Percentiles rank a stretch among this genome's conserved stretches.
Evolutionary conservation across 2,113 vertebrate species (phyloP).

Genomic region (Xiphias gladius): DNA sequence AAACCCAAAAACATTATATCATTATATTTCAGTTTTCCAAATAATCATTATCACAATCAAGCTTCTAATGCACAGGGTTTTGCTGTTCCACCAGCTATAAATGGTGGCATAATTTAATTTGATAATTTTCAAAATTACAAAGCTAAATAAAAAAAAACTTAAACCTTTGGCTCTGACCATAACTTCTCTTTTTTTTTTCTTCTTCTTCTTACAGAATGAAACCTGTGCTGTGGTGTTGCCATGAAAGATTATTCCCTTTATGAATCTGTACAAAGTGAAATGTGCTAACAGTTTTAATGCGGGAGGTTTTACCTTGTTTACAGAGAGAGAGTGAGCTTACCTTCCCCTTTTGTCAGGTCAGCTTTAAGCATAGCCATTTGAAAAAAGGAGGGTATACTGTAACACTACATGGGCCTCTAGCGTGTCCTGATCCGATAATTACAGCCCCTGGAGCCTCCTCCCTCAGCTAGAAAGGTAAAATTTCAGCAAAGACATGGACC

Average conservation of each 20-base stretch:
- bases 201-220: slow-evolving; percentile 45
- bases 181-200: not conserved
- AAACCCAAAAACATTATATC: too few relatives aligned
- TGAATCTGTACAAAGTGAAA: slow-evolving; percentile 1
- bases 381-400: not conserved
- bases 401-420: slow-evolving; percentile 21
- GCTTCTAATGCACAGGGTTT: too few relatives aligned
- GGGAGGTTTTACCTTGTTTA: not conserved
- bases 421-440: slow-evolving; percentile 34
- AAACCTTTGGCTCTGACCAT: not conserved
- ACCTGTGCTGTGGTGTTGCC: not conserved
- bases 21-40: too few relatives aligned
- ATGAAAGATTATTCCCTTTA: not conserved
- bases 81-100: too few relatives aligned
- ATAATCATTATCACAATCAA: too few relatives aligned
- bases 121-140: not conserved
- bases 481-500: slow-evolving; percentile 69
- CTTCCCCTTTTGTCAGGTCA: not conserved
- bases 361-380: slow-evolving; percentile 18
- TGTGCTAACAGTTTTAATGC: not conserved
- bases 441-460: slow-evolving; percentile 6
- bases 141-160: not conserved
- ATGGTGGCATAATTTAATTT: too few relatives aligned
- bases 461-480: not conserved
- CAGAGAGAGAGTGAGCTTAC: not conserved